These are phyloP conservation scores for Calliphora vicina DNA, from an alignment of 1,140 invertebrate species.

Conservation along the genomic window DNA sequence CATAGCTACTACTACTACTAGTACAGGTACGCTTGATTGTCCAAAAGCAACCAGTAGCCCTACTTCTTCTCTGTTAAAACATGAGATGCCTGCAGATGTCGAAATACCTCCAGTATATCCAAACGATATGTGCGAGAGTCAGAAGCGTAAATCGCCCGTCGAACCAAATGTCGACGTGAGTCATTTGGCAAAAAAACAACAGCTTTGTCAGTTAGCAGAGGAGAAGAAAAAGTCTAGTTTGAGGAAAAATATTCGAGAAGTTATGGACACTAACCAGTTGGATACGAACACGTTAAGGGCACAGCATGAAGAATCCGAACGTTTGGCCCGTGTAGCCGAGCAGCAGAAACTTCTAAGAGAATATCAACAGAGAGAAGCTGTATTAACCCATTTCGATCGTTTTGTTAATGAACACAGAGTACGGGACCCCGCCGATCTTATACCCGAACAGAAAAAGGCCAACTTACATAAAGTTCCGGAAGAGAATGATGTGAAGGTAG, in stretches of 20 bases:
- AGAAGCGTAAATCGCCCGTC: not conserved
- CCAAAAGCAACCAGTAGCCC: too few relatives aligned
- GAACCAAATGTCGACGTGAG: not conserved
- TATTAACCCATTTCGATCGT: constrained; percentile 36
- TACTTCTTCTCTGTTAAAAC: too few relatives aligned
- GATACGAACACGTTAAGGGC: constrained; percentile 92
- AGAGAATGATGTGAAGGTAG: not conserved
- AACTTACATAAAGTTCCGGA: not conserved
- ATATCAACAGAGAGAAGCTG: constrained; percentile 57
- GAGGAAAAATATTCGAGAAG: constrained; percentile 86
- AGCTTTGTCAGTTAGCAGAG: constrained; percentile 44
- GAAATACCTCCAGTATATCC: not conserved
- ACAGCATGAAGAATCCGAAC: constrained; percentile 90
- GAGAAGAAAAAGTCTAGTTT: constrained; percentile 74
- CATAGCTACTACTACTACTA: not conserved
- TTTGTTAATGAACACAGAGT: constrained; percentile 25
- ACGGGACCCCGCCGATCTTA: not conserved
- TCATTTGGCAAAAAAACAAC: constrained; percentile 6
- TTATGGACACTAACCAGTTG: constrained; percentile 90
- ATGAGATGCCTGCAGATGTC: not conserved
- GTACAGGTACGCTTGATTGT: not conserved
- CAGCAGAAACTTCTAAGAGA: constrained; percentile 83
- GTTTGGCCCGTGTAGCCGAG: constrained; percentile 82
- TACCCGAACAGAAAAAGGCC: not conserved
- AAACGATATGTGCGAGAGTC: not conserved